Evolutionary conservation across 2,888 invertebrate genomes (phyloP).

Genomic region (Drosophila gaucha): DNA sequence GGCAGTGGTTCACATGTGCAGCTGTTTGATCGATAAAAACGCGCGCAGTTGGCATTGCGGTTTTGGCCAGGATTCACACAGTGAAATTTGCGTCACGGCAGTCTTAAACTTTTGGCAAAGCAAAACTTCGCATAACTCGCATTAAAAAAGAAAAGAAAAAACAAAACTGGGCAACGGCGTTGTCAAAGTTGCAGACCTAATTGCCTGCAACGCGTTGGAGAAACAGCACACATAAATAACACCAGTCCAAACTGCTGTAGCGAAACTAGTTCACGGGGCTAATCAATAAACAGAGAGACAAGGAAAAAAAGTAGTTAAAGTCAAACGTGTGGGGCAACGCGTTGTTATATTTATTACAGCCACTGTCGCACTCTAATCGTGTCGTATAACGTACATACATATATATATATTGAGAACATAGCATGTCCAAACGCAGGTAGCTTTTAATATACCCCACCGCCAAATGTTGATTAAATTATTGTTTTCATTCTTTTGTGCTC

Average conservation of each 20-base stretch:
- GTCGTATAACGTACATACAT: neutral
- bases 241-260: constrained; percentile 4
- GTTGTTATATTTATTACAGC: constrained; percentile 43
- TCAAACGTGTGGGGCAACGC: constrained; percentile 35
- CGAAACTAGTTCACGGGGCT: constrained; percentile 71
- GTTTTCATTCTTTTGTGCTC: constrained; percentile 11
- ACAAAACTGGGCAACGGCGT: constrained; percentile 56
- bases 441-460: constrained; percentile 10
- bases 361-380: constrained; percentile 15
- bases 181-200: constrained; percentile 59
- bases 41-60: constrained; percentile 62
- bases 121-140: constrained; percentile 46
- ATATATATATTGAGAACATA: constrained; percentile 18
- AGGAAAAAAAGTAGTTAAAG: neutral
- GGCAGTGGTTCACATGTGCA: constrained; percentile 51
- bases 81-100: constrained; percentile 37
- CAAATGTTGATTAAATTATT: constrained; percentile 17
- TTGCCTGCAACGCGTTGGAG: constrained; percentile 53
- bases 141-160: constrained; percentile 34
- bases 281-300: constrained; percentile 57
- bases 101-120: constrained; percentile 42
- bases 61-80: constrained; percentile 49
- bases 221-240: constrained; percentile 39
- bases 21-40: constrained; percentile 69
- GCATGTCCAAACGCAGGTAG: constrained; percentile 74